Conservation (phyloP, 2,888 invertebrate genomes). For the Kuschelorhynchus macadamiae region DNA sequence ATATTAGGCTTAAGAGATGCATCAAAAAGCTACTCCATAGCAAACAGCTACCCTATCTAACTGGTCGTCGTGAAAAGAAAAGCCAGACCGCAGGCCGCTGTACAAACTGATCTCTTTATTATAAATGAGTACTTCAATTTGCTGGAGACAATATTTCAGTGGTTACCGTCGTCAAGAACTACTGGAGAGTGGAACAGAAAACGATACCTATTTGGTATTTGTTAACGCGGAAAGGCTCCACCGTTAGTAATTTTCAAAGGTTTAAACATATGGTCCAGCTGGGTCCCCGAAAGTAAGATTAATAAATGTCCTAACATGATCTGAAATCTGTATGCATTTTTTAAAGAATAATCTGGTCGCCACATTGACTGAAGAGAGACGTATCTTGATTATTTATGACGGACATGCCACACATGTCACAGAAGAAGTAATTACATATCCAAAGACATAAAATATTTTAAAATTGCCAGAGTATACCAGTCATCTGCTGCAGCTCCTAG, state of each 20-base stretch:
- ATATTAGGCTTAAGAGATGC: conserved; percentile 8
- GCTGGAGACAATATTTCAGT: no score
- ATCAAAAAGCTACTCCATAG: not conserved
- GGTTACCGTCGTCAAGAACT: conserved; percentile 10
- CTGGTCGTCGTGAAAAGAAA: conserved; percentile 13
- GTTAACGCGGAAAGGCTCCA: not conserved
- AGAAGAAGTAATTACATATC: conserved; percentile 6
- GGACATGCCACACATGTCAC: conserved; percentile 28
- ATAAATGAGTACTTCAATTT: conserved; percentile 9
- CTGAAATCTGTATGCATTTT: conserved; percentile 14
- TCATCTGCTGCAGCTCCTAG: conserved; percentile 53
- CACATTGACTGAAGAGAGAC: conserved; percentile 9
- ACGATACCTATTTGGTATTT: conserved; percentile 23
- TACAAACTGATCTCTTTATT: not conserved
- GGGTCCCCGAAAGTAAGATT: conserved; percentile 13
- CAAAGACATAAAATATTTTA: conserved; percentile 9
- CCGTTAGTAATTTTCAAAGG: conserved; percentile 20
- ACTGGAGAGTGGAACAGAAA: conserved; percentile 19
- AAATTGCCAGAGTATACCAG: conserved; percentile 50
- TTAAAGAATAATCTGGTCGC: conserved; percentile 15
- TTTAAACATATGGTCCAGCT: conserved; percentile 8
- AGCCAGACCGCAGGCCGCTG: conserved; percentile 8
- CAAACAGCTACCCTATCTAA: conserved; percentile 13
- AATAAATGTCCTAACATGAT: conserved; percentile 2
- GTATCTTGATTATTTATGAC: conserved; percentile 17